A percentile compares a stretch with the other conserved stretches of the same genome.
Conservation (phyloP, 2,113 vertebrate genomes). For the Monopterus albus region DNA sequence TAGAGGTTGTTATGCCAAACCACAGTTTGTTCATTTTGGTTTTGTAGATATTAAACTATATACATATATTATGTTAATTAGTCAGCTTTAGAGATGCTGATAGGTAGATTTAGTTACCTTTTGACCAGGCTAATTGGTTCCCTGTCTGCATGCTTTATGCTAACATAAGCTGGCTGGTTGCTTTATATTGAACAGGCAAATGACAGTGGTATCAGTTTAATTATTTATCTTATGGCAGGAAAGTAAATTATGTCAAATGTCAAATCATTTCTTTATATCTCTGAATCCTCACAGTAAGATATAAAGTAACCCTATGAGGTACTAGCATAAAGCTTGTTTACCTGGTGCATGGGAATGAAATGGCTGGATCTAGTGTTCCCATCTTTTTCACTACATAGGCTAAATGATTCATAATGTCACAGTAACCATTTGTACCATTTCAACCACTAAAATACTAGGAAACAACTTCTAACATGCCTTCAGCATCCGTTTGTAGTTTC, state of each 20-base stretch:
- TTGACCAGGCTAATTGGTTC: too few species aligned
- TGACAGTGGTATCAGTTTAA: not conserved
- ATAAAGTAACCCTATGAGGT: not conserved
- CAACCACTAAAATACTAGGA: too few species aligned
- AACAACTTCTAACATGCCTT: too few species aligned
- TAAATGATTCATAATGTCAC: too few species aligned
- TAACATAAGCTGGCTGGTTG: not conserved
- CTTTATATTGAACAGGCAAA: not conserved
- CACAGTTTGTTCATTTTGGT: not conserved
- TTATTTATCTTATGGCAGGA: not conserved
- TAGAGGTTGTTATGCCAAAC: not conserved
- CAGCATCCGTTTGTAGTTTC: too few species aligned
- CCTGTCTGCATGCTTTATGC: too few species aligned
- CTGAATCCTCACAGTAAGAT: not conserved
- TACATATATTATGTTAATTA: not conserved
- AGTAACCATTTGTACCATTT: too few species aligned
- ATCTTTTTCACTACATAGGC: too few species aligned
- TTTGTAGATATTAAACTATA: too few species aligned
- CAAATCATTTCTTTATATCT: not conserved
- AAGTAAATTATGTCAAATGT: not conserved
- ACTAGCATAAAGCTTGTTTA: conserved; percentile 5
- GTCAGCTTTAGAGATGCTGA: not conserved
- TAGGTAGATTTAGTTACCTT: not conserved
- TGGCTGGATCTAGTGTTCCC: too few species aligned
- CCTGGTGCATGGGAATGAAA: too few species aligned